Conservation (phyloP, 23 tunicate genomes). For the Botrylloides violaceus region DNA sequence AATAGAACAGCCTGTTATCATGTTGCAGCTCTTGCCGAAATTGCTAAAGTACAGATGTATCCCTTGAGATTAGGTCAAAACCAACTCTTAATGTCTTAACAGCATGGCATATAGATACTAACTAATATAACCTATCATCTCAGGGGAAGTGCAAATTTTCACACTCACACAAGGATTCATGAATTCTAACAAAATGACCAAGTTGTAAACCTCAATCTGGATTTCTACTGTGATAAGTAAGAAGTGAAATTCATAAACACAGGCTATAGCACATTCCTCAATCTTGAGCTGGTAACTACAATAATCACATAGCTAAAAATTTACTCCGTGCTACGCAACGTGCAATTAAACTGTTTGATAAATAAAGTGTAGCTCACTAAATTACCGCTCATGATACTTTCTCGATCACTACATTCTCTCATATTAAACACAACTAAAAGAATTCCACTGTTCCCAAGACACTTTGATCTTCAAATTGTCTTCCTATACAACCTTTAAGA, state of each 20-base stretch:
- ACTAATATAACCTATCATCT: too few species aligned
- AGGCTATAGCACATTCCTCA: background rate
- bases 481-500: background rate
- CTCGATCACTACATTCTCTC: too few species aligned
- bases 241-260: background rate
- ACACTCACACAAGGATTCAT: too few species aligned
- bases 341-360: background rate
- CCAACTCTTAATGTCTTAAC: too few species aligned
- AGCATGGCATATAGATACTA: too few species aligned
- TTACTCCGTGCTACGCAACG: background rate
- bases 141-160: background rate
- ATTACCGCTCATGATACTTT: background rate
- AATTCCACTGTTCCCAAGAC: background rate
- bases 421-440: background rate
- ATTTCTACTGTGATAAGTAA: too few species aligned
- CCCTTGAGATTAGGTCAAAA: too few species aligned
- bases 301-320: background rate
- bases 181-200: too few species aligned
- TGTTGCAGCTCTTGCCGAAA: too few species aligned
- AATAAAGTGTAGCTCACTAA: background rate
- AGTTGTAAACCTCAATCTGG: too few species aligned
- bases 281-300: background rate
- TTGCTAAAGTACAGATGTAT: too few species aligned
- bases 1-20: too few species aligned
- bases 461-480: slow-evolving; percentile 2